Percentiles rank a stretch among this genome's conserved stretches.
Evolutionary conservation across 2,888 invertebrate genomes (phyloP).

Genomic region (Oscheius myriophilus): DNA sequence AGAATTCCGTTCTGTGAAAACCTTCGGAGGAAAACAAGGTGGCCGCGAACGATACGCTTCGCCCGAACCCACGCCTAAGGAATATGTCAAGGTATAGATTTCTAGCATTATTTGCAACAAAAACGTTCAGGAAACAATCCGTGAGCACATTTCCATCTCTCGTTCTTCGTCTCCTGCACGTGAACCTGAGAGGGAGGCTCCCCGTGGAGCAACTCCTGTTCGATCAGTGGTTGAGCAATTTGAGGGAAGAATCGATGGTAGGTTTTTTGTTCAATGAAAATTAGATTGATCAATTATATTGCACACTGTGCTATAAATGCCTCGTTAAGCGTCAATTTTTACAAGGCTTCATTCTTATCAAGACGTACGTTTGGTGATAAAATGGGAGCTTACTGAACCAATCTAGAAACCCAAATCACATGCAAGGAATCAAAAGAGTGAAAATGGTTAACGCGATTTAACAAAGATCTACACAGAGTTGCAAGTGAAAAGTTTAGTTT

Average conservation of each 20-base stretch:
- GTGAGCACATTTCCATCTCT: conserved; percentile 21
- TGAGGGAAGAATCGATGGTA: conserved; percentile 39
- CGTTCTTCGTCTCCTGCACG: conserved; percentile 20
- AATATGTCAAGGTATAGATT: conserved; percentile 17
- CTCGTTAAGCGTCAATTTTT: too few species aligned
- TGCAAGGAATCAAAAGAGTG: too few species aligned
- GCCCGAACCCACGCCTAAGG: conserved; percentile 17
- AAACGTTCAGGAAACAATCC: conserved; percentile 16
- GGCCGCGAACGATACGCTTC: conserved; percentile 20
- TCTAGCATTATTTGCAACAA: background rate
- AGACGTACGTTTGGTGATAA: too few species aligned
- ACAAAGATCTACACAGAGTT: too few species aligned
- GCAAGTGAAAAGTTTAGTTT: too few species aligned
- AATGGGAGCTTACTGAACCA: too few species aligned
- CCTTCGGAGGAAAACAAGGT: conserved; percentile 18
- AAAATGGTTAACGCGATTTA: too few species aligned
- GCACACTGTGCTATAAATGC: too few species aligned
- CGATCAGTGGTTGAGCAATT: conserved; percentile 41
- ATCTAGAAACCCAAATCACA: too few species aligned
- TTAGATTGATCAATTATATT: too few species aligned
- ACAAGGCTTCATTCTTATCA: too few species aligned
- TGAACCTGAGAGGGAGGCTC: conserved; percentile 27
- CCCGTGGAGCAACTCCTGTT: conserved; percentile 37
- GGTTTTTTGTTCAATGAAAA: background rate
- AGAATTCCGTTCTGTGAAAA: conserved; percentile 38